Conservation (phyloP, 1,140 invertebrate genomes). For the Drosophila athabasca region DNA sequence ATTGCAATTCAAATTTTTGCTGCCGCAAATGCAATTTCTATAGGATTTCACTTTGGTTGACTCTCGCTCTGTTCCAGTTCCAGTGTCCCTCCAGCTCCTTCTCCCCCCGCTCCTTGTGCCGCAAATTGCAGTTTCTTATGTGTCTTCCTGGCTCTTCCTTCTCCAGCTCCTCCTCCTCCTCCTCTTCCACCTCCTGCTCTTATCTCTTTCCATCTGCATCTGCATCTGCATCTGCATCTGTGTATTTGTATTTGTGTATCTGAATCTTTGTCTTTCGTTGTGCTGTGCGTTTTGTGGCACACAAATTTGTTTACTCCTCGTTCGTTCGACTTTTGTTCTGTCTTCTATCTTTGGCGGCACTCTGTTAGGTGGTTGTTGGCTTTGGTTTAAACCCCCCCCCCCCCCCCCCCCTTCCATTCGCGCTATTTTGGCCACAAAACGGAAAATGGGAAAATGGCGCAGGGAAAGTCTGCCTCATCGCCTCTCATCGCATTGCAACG, state of each 20-base stretch:
- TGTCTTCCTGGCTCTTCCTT: background rate
- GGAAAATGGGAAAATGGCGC: constrained; percentile 28
- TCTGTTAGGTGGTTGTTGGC: no score
- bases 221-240: constrained; percentile 6
- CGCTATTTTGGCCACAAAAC: no score
- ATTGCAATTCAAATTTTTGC: constrained; percentile 77
- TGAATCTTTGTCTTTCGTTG: constrained; percentile 18
- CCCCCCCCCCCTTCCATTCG: no score
- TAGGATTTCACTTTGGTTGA: constrained; percentile 61
- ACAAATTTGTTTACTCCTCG: constrained; percentile 59
- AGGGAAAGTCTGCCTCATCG: constrained; percentile 28
- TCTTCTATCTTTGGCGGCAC: background rate
- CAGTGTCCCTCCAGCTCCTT: constrained; percentile 27
- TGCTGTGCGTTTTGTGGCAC: constrained; percentile 14
- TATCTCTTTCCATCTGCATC: constrained; percentile 7
- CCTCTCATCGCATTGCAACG: constrained; percentile 27
- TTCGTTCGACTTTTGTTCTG: constrained; percentile 36
- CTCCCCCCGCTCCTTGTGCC: constrained; percentile 23
- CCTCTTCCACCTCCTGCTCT: no score
- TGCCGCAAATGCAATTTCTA: constrained; percentile 79
- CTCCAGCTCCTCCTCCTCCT: background rate
- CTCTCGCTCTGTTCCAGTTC: constrained; percentile 18
- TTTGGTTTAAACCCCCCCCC: no score
- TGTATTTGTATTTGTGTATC: constrained; percentile 1
- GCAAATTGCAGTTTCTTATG: constrained; percentile 48